Conservation (phyloP, 1,140 invertebrate species). For the Aricia agestis region DNA sequence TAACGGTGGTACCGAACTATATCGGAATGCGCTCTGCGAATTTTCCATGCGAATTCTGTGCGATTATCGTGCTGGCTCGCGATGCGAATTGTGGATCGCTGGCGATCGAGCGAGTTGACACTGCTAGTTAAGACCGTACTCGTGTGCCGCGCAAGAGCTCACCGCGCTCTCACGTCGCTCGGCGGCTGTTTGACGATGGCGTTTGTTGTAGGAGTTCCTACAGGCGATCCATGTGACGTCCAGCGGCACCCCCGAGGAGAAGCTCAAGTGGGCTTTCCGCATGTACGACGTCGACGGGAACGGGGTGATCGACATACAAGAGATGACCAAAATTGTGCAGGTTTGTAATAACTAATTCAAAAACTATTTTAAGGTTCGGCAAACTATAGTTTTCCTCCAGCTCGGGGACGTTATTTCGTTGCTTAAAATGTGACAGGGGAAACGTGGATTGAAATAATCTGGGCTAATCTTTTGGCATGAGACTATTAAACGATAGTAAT, state of each 20-base stretch:
- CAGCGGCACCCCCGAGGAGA: slow-evolving; percentile 97
- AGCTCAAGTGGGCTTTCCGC: slow-evolving; percentile 99
- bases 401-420: neutral
- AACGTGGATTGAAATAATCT: neutral
- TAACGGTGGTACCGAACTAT: slow-evolving; percentile 59
- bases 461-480: too few relatives aligned
- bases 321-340: slow-evolving; percentile 96
- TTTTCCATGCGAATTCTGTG: slow-evolving; percentile 20
- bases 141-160: neutral
- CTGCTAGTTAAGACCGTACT: neutral
- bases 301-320: slow-evolving; percentile 98
- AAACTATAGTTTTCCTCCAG: neutral
- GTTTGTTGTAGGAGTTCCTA: slow-evolving; percentile 91
- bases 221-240: slow-evolving; percentile 98
- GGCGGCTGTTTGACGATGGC: slow-evolving; percentile 36
- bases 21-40: slow-evolving; percentile 17
- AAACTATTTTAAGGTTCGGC: too few relatives aligned
- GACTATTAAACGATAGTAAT: neutral
- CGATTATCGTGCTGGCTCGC: slow-evolving; percentile 23
- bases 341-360: slow-evolving; percentile 57
- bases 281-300: slow-evolving; percentile 99
- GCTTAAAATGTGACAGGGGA: neutral
- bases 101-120: slow-evolving; percentile 7
- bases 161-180: neutral
- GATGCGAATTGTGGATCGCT: slow-evolving; percentile 33